These are phyloP conservation scores for Fringilla coelebs DNA, from an alignment of 2,797 vertebrate species.

Conservation along the genomic window DNA sequence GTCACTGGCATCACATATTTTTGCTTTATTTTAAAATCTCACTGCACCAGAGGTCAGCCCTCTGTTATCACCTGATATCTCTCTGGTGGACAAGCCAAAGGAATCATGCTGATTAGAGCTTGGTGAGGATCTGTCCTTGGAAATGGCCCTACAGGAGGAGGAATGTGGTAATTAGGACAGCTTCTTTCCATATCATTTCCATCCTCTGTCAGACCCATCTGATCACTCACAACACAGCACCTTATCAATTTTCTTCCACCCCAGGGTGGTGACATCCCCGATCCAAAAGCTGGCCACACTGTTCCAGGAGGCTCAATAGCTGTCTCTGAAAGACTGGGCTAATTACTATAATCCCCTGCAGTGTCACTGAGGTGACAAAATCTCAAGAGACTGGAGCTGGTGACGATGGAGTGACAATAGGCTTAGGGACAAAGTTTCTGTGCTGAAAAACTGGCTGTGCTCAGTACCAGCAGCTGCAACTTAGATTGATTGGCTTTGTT, in stretches of 20 bases:
- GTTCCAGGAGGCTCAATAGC: background rate
- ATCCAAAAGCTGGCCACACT: background rate
- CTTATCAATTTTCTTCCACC: background rate
- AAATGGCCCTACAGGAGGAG: background rate
- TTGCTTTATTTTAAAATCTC: background rate
- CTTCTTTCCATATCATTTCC: background rate
- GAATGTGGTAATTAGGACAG: background rate
- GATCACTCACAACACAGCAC: background rate
- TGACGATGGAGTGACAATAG: background rate
- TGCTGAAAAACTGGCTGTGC: background rate
- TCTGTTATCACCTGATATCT: background rate
- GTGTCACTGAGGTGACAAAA: background rate
- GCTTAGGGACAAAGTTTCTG: background rate
- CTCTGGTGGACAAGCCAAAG: background rate
- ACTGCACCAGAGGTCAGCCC: background rate
- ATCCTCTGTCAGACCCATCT: background rate
- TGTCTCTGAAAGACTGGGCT: background rate
- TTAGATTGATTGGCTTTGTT: background rate
- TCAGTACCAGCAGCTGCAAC: background rate
- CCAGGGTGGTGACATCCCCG: background rate
- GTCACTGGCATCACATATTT: background rate
- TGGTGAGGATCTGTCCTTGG: background rate
- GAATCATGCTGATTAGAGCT: background rate
- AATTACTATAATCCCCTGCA: background rate
- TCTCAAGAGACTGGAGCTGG: background rate